Evolutionary conservation across 1,140 invertebrate species (phyloP), one percentile per base, ranked within the genome.

Genomic region (Globodera ellingtonae): DNA sequence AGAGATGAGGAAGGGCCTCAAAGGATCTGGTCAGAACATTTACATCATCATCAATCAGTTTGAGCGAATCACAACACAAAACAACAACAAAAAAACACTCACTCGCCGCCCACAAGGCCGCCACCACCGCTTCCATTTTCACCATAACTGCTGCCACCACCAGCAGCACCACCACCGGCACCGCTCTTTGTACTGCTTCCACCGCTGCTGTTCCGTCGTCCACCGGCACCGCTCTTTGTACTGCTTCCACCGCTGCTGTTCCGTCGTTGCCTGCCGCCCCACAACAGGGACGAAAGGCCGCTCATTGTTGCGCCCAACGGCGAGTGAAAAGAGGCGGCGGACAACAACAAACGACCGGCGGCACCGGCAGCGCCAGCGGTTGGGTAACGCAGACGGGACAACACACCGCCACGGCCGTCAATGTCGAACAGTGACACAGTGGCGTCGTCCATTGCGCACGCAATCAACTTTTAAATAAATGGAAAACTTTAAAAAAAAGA

Each of bases 371-470:
- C 66, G 48, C 65, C 70, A 35, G 9, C 66, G 48, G 71, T 67
- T 44, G 81, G 35, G 72, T 79, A 84, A 4, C 73, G 87, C 52
- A 75, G 65, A 46, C 82, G 66, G 7, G 84, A 83, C 75, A 86
- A 66, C n/a, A 35, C 56, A 48, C 84, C 67, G 44, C 82, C 74
- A 62, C 82, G 79, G n/a, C 83, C 85, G 65, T 47, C 72, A 66
- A 86, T 71, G 78, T 85, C 85, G 52, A 79, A 85, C 18, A 85
- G 21, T 35, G 56, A 77, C 56, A 86, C 75, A 48, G 78, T 79
- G 46, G 62, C 47, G 62, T 82, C 80, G 18, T 67, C 65, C 74
- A 82, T 77, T 50, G 85, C 85, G 86, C 84, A 85, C 21, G 78
- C 81, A 48, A 82, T 73, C 44, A 79, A 35, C 81, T 85, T 15